Base-by-base conservation (phyloP, 2,888 invertebrate species). In the Coelopa pilipes region DNA sequence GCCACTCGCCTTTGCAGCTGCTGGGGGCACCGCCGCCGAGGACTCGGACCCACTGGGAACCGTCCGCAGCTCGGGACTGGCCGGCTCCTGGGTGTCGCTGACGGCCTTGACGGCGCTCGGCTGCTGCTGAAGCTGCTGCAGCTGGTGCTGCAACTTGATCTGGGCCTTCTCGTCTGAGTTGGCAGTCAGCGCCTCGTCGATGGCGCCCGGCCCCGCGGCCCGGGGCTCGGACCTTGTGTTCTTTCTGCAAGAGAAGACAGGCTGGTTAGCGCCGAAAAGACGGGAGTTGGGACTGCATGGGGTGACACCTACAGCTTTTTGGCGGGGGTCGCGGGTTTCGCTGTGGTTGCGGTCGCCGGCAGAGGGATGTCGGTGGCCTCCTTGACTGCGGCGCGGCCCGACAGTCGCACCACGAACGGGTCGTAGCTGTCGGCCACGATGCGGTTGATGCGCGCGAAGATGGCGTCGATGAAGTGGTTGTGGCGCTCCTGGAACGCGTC, bases 391-490 rank as follows among this genome's bases (percentile, higher is more conserved):
- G 82, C 73, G 21, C 82, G 80, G 11, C 82, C 80, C 34, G 83
- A 81, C 71, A 87, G 78, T 67, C 85, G 83, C 0, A 96, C 95
- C 78, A 93, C 93, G 74, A 96, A 95, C 0, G 95, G 95, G 84
- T 96, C 95, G 87, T 95, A 96, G 68, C 93, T 94, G 77, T 91
- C 90, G 67, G 92, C 90, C 78, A 96, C 88, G 75, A 95, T 93
- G 79, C 92, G 92, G 88, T 95, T 96, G 88, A 96, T 94, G 80
- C 94, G 91, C 74, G 92, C 92, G 77, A 95, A 89, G 79, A 95
- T 94, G 80, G 92, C 94, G 88, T 96, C 96, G 73, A 95, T 93
- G 86, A 95, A 95, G 79, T 93, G 91, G 88, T 96, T 96, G 89
- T 95, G 95, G 83, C 94, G 94, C 69, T 93, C 90, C 91, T 53